Percentiles rank a stretch among this genome's conserved stretches.
Evolutionary conservation across 2,113 vertebrate species (phyloP).

Genomic region (Tinamus guttatus): DNA sequence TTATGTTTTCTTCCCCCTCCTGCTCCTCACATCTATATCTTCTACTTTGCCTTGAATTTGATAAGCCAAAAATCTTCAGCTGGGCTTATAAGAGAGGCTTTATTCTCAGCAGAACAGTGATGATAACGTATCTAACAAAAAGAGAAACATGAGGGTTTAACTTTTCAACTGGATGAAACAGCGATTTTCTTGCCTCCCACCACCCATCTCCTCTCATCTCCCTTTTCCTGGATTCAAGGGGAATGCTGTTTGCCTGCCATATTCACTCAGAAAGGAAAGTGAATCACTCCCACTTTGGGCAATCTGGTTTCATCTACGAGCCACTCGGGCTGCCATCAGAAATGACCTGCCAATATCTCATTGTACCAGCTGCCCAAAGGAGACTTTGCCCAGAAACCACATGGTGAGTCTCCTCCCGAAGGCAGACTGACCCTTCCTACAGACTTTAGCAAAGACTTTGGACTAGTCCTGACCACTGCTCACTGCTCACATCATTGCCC

Average conservation of each 20-base stretch:
- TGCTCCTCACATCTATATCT: conserved; percentile 37
- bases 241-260: background rate
- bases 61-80: conserved; percentile 34
- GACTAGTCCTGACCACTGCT: background rate
- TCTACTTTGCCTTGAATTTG: background rate
- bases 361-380: background rate
- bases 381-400: background rate
- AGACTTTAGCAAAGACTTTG: background rate
- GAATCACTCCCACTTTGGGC: background rate
- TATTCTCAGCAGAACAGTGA: conserved; percentile 30
- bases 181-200: conserved; percentile 27
- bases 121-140: conserved; percentile 8
- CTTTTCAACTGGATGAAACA: conserved; percentile 21
- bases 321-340: background rate
- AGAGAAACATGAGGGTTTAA: conserved; percentile 28
- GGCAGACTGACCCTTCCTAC: background rate
- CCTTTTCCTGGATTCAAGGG: background rate
- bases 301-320: background rate
- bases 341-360: background rate
- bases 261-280: background rate
- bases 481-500: background rate
- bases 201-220: background rate
- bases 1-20: conserved; percentile 49
- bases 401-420: background rate
- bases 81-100: conserved; percentile 23